These are phyloP conservation scores for Harpalus rubripes DNA, from an alignment of 2,888 invertebrate species.

Conservation along the genomic window DNA sequence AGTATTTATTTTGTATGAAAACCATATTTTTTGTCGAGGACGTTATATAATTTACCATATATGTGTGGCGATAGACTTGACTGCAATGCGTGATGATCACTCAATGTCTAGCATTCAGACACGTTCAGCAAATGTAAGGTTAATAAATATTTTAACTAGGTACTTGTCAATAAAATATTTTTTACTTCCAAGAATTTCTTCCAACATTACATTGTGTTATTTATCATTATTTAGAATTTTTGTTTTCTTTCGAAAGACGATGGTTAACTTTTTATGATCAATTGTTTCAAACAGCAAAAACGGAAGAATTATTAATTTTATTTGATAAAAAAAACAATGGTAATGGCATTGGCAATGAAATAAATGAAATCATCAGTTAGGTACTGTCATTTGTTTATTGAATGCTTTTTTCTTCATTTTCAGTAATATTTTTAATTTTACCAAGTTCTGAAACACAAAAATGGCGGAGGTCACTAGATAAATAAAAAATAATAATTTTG, in stretches of 20 bases:
- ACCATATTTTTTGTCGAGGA: constrained; percentile 20
- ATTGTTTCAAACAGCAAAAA: not conserved
- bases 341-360: too few relatives aligned
- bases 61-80: not conserved
- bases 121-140: not conserved
- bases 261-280: not conserved
- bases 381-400: too few relatives aligned
- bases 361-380: too few relatives aligned
- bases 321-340: too few relatives aligned
- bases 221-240: not conserved
- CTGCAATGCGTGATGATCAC: not conserved
- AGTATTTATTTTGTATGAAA: not conserved
- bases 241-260: too few relatives aligned
- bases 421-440: too few relatives aligned
- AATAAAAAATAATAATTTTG: too few relatives aligned
- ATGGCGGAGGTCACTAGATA: too few relatives aligned
- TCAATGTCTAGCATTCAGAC: not conserved
- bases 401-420: too few relatives aligned
- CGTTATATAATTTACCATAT: constrained; percentile 8
- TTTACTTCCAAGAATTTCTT: not conserved
- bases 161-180: not conserved
- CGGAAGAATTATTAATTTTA: too few relatives aligned
- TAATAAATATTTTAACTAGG: not conserved
- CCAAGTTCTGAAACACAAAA: too few relatives aligned
- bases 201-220: not conserved